Evolutionary conservation across 2,888 invertebrate genomes (phyloP).

Genomic region (Oscheius sp.): DNA sequence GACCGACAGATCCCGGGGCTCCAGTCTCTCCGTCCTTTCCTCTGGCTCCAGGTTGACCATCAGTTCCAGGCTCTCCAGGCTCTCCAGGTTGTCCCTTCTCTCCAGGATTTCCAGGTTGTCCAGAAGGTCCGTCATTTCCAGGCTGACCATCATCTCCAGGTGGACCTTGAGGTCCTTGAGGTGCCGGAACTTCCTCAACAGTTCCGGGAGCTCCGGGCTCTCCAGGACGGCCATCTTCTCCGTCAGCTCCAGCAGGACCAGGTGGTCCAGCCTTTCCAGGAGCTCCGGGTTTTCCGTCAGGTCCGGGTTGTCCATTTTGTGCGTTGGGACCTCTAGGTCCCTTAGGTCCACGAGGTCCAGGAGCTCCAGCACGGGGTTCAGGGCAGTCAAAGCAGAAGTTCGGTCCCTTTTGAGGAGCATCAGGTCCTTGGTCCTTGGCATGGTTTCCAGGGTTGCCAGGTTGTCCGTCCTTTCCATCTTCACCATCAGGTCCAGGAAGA

Average conservation of each 20-base stretch:
- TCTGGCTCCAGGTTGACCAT: conserved; percentile 46
- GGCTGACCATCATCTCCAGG: conserved; percentile 34
- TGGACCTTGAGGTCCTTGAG: conserved; percentile 39
- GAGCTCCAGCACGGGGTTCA: conserved; percentile 22
- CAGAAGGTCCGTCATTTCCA: conserved; percentile 16
- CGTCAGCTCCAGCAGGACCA: conserved; percentile 24
- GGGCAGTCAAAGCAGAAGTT: conserved; percentile 30
- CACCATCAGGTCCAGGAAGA: conserved; percentile 15
- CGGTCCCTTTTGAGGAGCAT: conserved; percentile 10
- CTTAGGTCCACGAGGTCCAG: conserved; percentile 28
- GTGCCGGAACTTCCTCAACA: conserved; percentile 27
- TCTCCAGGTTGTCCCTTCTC: conserved; percentile 19
- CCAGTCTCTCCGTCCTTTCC: conserved; percentile 58
- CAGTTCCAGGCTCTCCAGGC: conserved; percentile 24
- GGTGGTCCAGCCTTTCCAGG: conserved; percentile 8
- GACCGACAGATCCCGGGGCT: conserved; percentile 45
- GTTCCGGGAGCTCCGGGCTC: conserved; percentile 54
- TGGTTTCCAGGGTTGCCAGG: conserved; percentile 23
- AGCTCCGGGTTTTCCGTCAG: conserved; percentile 22
- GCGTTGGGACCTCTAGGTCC: conserved; percentile 29
- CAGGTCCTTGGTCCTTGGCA: neutral
- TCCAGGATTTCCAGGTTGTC: conserved; percentile 17
- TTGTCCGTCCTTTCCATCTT: conserved; percentile 28
- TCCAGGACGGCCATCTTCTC: conserved; percentile 39
- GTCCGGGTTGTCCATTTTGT: conserved; percentile 14